phyloP scores from a whole-genome alignment of 2,797 vertebrate genomes.

The Acridotheres tristis region DNA sequence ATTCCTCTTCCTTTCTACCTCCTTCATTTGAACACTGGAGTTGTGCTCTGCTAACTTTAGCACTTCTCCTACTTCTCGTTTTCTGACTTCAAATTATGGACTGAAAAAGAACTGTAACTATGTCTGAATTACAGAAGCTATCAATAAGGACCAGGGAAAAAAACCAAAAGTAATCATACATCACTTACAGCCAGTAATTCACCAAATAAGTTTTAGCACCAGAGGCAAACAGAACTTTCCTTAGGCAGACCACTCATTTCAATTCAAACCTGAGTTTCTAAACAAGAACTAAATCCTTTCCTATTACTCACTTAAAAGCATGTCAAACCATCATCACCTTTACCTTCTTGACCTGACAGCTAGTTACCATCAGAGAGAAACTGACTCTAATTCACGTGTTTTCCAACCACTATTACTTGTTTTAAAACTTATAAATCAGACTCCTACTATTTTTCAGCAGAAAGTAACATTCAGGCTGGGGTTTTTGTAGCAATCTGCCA shows the following conservation, averaged over 20 bases:
- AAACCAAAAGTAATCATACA: neutral
- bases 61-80: neutral
- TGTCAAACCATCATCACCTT: neutral
- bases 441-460: neutral
- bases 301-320: neutral
- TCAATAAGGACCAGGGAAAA: neutral
- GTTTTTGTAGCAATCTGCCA: neutral
- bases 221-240: neutral
- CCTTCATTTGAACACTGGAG: neutral
- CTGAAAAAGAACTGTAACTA: neutral
- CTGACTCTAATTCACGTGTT: neutral
- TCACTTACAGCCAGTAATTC: neutral
- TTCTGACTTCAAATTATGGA: neutral
- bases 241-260: neutral
- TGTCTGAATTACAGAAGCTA: neutral
- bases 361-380: neutral
- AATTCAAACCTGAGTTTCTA: neutral
- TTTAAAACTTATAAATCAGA: neutral
- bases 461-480: neutral
- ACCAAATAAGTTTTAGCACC: neutral
- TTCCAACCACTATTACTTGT: neutral
- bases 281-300: neutral
- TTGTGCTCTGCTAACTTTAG: neutral
- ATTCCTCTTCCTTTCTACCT: neutral
- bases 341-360: neutral